Evolutionary conservation across 2,113 vertebrate species (phyloP), one percentile per base, ranked within the genome.

Genomic region (Regulus satrapa): DNA sequence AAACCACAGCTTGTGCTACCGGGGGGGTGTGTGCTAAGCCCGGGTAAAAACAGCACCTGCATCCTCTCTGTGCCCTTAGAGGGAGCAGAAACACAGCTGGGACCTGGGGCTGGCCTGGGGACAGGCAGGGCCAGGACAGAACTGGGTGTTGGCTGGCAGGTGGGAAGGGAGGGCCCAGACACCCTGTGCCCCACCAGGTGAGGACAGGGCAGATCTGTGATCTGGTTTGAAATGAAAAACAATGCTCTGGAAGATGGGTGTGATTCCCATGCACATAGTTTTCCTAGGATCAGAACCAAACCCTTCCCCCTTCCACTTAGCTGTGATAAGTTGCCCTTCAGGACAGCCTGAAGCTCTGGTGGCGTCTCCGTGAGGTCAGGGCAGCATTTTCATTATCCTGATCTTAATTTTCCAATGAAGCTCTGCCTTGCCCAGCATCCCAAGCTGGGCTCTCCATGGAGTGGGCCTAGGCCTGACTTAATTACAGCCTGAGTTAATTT

Each of bases 1-100:
- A 17, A 26, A 1, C 7, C 41, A 8, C 55, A 52, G 0, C 15
- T 17, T 3, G 21, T n/a, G 43, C 46, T 25, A 0, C 10, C 14
- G 2, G 2, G 2, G 16, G 54, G 16, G 0, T 4, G 0, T 6
- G 28, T 16, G 1, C 85, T 36, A 14, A 72, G 61, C 1, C 0
- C 21, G 5, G 6, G 23, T 10, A 0, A 17, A 69, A 85, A 24
- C 2, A 34, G 9, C 20, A 2, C 18, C 71, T 51, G 12, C 24
- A 6, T 21, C 48, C 79, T 48, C 18, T 9, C 46, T 2, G 6
- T 25, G 66, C 40, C 4, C 2, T 29, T 7, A 1, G 2, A 0
- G 31, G 4, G 74, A 26, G 85, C 77, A 62, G 59, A 16, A 28
- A 2, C 3, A 1, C 12, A 6, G 31, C 46, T 6, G 6, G 73